Evolutionary conservation across 2,113 vertebrate species (phyloP).

Genomic region (Carassius carassius): DNA sequence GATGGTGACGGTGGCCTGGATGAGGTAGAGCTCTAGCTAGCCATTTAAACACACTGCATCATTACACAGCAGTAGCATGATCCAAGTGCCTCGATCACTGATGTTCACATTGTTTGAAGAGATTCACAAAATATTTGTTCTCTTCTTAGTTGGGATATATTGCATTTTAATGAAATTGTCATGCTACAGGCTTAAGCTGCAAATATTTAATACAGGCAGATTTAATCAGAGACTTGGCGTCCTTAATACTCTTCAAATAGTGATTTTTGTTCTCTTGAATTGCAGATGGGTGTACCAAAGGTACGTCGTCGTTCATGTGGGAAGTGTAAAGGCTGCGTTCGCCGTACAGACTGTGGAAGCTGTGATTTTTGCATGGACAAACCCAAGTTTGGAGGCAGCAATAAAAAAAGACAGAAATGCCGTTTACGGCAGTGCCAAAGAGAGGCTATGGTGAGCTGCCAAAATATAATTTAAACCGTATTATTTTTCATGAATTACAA

Average conservation of each 20-base stretch:
- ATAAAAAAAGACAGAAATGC: slow-evolving; percentile 89
- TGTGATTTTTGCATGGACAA: slow-evolving; percentile 90
- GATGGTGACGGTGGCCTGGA: slow-evolving; percentile 55
- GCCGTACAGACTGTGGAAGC: slow-evolving; percentile 81
- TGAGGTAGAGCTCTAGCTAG: slow-evolving; percentile 33
- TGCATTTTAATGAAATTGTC: background rate
- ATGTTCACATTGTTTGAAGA: background rate
- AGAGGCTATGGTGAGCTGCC: slow-evolving; percentile 80
- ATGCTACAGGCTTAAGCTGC: background rate
- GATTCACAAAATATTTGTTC: background rate
- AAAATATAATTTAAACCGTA: background rate
- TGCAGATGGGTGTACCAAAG: slow-evolving; percentile 68
- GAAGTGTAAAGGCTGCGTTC: slow-evolving; percentile 82
- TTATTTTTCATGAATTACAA: background rate
- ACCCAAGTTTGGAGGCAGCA: slow-evolving; percentile 89
- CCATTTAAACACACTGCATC: background rate
- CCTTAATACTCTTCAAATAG: background rate
- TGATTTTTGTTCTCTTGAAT: slow-evolving; percentile 4
- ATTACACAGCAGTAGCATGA: background rate
- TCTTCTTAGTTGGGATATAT: background rate
- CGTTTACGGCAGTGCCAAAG: slow-evolving; percentile 85
- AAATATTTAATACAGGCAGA: background rate
- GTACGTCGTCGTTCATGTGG: slow-evolving; percentile 82
- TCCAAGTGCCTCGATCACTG: background rate
- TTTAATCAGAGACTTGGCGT: background rate